Base-by-base conservation (phyloP, 2,113 vertebrate species). In the Scalopus aquaticus region DNA sequence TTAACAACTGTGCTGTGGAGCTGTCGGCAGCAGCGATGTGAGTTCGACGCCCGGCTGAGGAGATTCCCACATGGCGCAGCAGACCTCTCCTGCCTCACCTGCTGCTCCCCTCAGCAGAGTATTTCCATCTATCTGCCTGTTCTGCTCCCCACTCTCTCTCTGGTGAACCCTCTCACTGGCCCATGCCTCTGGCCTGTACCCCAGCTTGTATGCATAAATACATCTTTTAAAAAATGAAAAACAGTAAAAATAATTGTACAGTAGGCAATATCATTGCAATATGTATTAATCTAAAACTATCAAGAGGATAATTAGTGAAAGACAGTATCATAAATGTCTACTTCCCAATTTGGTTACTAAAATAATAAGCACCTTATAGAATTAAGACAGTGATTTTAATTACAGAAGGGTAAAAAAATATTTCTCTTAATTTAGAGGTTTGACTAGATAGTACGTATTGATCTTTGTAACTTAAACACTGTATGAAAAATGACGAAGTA, bases 351-450 rank as follows among this genome's bases (percentile, higher is more conserved):
- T 79, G 72, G 16, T 15, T 65, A 64, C 10, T 89, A 83, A 83
- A 80, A 76, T 81, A 32, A 58, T 13, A 80, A 28, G 11, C 16
- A 90, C 22, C 44, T 86, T 17, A 82, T 17, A 80, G 13, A 90
- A 86, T 1, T 69, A 1, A 82, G 82, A 91, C 3, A 77, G 49
- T 9, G 82, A 88, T 88, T 13, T 93, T 81, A 93, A 82, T 93
- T 90, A 58, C 3, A 81, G 82, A 92, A 80, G n/a, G 10, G 58
- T 54, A 44, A 91, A 93, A 54, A 60, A 91, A 93, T 69, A 24
- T 30, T 12, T 94, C 30, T 89, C 6, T 35, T 95, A 86, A 88
- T 89, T 95, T 78, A 78, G 54, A 56, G 17, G 7, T 79, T 1
- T 58, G 49, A 79, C 32, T 64, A 37, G 19, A 70, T 16, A 42